Evolutionary conservation across 2,888 invertebrate genomes (phyloP).

Genomic region (Sinhomidia bicolor): DNA sequence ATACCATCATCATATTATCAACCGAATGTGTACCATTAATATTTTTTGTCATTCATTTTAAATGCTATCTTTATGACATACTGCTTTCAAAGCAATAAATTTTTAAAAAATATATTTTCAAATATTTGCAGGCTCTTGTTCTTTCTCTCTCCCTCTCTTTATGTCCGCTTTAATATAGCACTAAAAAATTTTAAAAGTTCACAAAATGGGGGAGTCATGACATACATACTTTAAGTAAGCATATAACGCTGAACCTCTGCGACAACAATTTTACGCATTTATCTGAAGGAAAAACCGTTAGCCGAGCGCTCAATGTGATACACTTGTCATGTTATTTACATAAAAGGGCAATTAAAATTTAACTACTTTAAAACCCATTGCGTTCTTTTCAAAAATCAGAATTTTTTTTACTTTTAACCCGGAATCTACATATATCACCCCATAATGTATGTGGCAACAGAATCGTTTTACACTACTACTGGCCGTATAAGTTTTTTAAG

Average conservation of each 20-base stretch:
- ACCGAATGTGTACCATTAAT: neutral
- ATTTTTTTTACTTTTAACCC: neutral
- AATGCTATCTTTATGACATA: constrained; percentile 13
- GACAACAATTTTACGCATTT: neutral
- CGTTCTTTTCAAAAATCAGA: neutral
- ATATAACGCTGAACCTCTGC: neutral
- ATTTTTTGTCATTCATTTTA: neutral
- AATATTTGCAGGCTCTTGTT: neutral
- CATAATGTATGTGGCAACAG: neutral
- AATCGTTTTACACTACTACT: neutral
- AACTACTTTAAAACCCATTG: neutral
- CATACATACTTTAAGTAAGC: neutral
- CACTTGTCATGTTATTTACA: constrained; percentile 29
- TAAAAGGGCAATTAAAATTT: constrained; percentile 29
- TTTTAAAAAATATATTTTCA: neutral
- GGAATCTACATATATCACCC: too few relatives aligned
- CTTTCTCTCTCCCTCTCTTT: neutral
- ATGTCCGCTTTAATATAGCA: neutral
- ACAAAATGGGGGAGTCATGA: neutral
- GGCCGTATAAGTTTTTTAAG: neutral
- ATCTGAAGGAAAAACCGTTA: constrained; percentile 17
- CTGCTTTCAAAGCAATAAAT: neutral
- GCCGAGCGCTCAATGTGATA: neutral
- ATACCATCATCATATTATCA: neutral
- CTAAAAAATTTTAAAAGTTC: constrained; percentile 17